phyloP scores from a whole-genome alignment of 2,888 invertebrate genomes.

The Drosophila demipolita region DNA sequence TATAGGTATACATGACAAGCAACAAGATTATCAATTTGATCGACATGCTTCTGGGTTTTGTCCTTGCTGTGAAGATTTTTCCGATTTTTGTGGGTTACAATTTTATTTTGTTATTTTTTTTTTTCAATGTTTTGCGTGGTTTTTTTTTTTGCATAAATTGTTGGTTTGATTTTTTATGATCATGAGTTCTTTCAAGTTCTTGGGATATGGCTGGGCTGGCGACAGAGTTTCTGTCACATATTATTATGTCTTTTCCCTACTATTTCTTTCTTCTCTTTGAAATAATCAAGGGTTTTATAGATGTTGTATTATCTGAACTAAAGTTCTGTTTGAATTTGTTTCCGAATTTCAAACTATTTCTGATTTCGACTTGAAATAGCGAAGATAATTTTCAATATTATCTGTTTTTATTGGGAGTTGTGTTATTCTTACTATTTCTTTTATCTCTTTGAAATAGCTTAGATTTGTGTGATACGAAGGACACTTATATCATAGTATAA shows the following conservation, averaged over 20 bases:
- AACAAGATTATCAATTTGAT: too few relatives aligned
- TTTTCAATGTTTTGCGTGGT: background rate
- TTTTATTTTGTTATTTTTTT: background rate
- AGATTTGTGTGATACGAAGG: background rate
- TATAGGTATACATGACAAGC: too few relatives aligned
- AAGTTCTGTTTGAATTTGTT: background rate
- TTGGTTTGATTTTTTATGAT: background rate
- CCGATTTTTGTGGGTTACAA: background rate
- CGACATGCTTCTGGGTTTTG: slow-evolving; percentile 27
- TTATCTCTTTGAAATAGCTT: slow-evolving; percentile 4
- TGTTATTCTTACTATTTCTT: slow-evolving; percentile 8
- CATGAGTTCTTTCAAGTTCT: slow-evolving; percentile 1
- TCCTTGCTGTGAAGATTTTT: background rate
- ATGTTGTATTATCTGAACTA: background rate
- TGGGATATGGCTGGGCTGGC: background rate
- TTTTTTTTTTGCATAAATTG: background rate
- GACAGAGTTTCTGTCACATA: background rate
- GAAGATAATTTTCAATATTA: background rate
- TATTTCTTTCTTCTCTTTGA: background rate
- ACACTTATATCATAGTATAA: background rate
- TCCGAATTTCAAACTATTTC: background rate
- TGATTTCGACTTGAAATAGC: background rate
- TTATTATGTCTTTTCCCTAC: background rate
- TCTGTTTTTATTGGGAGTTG: background rate
- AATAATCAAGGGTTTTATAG: background rate